Evolutionary conservation across 2,888 invertebrate species (phyloP).

Genomic region (Dryadula phaetusa): DNA sequence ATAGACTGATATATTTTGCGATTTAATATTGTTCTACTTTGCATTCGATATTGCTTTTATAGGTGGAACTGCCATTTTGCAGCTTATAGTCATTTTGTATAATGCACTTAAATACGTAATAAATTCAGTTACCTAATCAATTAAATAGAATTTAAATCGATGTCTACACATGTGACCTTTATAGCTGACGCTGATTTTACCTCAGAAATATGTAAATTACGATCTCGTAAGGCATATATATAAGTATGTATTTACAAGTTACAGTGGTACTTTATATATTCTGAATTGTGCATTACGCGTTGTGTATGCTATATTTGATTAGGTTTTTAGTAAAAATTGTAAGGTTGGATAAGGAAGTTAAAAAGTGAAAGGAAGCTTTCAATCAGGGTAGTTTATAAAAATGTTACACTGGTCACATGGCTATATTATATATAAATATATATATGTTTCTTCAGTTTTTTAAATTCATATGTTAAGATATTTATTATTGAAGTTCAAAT

Average conservation of each 20-base stretch:
- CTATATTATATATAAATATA: neutral
- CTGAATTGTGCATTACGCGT: constrained; percentile 22
- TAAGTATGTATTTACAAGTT: neutral
- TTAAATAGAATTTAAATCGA: constrained; percentile 25
- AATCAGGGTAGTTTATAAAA: neutral
- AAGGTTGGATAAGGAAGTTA: neutral
- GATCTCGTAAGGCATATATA: constrained; percentile 22
- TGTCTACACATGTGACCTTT: constrained; percentile 36
- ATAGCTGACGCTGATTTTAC: constrained; percentile 26
- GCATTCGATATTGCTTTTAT: constrained; percentile 28
- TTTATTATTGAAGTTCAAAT: too few species aligned
- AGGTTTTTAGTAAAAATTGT: neutral
- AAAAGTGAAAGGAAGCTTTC: constrained; percentile 22
- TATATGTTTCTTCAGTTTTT: neutral
- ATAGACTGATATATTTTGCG: constrained; percentile 20
- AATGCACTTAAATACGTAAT: constrained; percentile 35
- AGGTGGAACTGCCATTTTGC: constrained; percentile 46
- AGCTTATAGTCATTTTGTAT: constrained; percentile 25
- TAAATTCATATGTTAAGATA: neutral
- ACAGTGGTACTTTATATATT: constrained; percentile 11
- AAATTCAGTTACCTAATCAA: constrained; percentile 42
- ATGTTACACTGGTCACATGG: neutral
- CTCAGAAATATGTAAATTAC: constrained; percentile 32
- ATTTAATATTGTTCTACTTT: constrained; percentile 24
- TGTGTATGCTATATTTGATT: neutral